Conservation (phyloP, 2,888 invertebrate species). For the Stenodera caucasica region DNA sequence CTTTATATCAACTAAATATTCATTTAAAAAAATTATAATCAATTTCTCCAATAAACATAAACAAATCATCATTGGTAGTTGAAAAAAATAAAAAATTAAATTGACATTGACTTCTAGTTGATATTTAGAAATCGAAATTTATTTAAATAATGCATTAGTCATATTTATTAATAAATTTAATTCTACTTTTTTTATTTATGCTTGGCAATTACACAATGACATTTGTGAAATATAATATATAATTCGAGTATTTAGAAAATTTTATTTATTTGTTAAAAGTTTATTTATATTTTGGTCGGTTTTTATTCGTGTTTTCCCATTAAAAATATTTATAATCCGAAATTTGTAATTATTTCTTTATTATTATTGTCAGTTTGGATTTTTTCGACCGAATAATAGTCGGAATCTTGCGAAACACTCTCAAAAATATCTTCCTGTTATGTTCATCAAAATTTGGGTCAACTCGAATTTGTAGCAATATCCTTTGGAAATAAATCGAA, state of each 20-base stretch:
- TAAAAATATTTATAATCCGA: neutral
- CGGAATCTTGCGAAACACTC: no score
- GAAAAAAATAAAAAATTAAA: neutral
- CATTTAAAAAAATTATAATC: no score
- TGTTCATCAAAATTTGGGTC: neutral
- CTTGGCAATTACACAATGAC: constrained; percentile 15
- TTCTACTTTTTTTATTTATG: constrained; percentile 20
- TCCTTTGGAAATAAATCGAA: no score
- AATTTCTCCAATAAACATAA: no score
- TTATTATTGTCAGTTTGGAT: neutral
- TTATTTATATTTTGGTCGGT: neutral
- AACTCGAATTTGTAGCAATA: no score
- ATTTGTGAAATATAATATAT: no score
- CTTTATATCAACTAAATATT: no score
- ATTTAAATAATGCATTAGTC: constrained; percentile 22
- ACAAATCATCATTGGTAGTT: neutral
- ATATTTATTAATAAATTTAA: constrained; percentile 19
- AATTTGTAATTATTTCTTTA: neutral
- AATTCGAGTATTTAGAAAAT: no score
- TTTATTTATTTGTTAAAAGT: neutral
- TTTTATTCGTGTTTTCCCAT: neutral
- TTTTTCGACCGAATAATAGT: no score
- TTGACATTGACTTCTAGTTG: neutral
- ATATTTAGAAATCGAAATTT: constrained; percentile 9
- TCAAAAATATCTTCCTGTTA: no score